Percentiles rank a stretch among this genome's conserved stretches.
Conservation (phyloP, 2,888 invertebrate species). For the Ichneumon xanthorius region DNA sequence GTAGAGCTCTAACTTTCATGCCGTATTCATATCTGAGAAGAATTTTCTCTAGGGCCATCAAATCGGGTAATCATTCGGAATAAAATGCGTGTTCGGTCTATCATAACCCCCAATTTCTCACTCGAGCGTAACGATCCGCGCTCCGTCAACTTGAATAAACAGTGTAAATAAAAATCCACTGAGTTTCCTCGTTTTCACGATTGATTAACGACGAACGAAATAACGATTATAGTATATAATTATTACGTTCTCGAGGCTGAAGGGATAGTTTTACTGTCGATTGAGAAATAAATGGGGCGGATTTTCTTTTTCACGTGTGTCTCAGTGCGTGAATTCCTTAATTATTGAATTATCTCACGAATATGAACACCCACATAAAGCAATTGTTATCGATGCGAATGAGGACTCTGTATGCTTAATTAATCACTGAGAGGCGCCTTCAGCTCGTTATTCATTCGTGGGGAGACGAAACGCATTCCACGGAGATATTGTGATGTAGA, state of each 20-base stretch:
- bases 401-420: slow-evolving; percentile 24
- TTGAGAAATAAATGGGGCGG: too few relatives aligned
- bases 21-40: not conserved
- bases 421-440: slow-evolving; percentile 20
- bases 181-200: not conserved
- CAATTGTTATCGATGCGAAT: too few relatives aligned
- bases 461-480: not conserved
- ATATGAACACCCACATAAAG: too few relatives aligned
- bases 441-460: slow-evolving; percentile 3
- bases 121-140: slow-evolving; percentile 32
- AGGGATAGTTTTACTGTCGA: not conserved
- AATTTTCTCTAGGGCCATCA: slow-evolving; percentile 16
- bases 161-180: not conserved
- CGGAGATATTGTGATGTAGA: not conserved
- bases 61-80: slow-evolving; percentile 53
- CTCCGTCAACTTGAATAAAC: not conserved
- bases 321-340: too few relatives aligned
- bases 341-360: too few relatives aligned
- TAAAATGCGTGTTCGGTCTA: slow-evolving; percentile 19
- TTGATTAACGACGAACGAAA: not conserved
- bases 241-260: not conserved
- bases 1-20: not conserved
- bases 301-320: too few relatives aligned
- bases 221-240: not conserved
- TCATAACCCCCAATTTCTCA: slow-evolving; percentile 3